phyloP scores from a whole-genome alignment of 2,888 invertebrate genomes.

The Liodrosophila aerea region DNA sequence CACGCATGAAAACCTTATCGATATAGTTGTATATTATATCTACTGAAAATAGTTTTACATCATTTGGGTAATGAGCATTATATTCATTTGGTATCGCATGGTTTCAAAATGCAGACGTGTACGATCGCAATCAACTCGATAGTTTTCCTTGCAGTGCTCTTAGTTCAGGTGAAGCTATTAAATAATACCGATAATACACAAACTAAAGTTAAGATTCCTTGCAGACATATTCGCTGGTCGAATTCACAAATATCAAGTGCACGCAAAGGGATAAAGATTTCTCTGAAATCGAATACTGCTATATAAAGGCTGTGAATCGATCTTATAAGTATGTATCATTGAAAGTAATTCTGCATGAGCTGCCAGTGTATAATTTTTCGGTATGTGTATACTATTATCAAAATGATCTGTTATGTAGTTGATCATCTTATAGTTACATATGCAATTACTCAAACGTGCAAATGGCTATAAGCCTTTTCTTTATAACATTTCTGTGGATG shows the following conservation, averaged over 20 bases:
- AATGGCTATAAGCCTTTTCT: slow-evolving; percentile 1
- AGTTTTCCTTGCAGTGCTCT: too few relatives aligned
- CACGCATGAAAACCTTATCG: too few relatives aligned
- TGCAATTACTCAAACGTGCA: background rate
- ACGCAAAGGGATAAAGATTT: too few relatives aligned
- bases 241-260: background rate
- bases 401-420: background rate
- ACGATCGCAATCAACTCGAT: too few relatives aligned
- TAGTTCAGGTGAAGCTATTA: too few relatives aligned
- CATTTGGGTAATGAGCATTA: too few relatives aligned
- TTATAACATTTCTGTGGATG: background rate
- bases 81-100: background rate
- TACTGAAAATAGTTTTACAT: too few relatives aligned
- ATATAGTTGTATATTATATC: too few relatives aligned
- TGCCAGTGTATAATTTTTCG: background rate
- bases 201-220: too few relatives aligned
- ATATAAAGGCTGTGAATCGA: background rate
- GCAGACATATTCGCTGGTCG: background rate
- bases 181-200: too few relatives aligned
- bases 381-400: background rate
- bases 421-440: background rate
- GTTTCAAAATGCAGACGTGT: background rate
- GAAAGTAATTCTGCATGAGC: background rate
- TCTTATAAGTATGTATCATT: background rate
- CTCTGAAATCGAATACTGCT: background rate